phyloP scores from a whole-genome alignment of 1,140 invertebrate species.

The Goniozus legneri region DNA sequence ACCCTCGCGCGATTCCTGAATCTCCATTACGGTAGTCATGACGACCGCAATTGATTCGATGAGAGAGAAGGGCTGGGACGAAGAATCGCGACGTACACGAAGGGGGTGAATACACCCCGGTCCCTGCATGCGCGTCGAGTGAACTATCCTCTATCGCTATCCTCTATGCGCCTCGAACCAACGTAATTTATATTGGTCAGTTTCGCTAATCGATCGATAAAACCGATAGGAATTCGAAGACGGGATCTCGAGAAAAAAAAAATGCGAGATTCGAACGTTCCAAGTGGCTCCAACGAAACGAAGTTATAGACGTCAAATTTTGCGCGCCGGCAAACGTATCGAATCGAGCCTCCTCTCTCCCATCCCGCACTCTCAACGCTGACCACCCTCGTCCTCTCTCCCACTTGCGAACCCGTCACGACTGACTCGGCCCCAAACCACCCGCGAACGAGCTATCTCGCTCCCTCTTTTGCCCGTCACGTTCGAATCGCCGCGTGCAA shows the following conservation, averaged over 20 bases:
- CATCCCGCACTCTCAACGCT: neutral
- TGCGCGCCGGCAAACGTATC: neutral
- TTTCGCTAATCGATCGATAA: too few species aligned
- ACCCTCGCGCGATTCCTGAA: slow-evolving; percentile 41
- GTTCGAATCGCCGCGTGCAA: slow-evolving; percentile 31
- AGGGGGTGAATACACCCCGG: too few species aligned
- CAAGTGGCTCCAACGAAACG: too few species aligned
- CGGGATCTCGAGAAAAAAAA: slow-evolving; percentile 21
- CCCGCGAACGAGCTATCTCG: neutral
- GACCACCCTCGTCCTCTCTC: neutral
- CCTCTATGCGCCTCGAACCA: too few species aligned
- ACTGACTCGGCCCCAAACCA: slow-evolving; percentile 17
- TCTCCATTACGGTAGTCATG: slow-evolving; percentile 54
- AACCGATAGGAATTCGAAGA: slow-evolving; percentile 19
- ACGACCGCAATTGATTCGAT: slow-evolving; percentile 53
- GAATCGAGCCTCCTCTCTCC: slow-evolving; percentile 19
- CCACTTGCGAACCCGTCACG: slow-evolving; percentile 12
- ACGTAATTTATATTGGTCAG: too few species aligned
- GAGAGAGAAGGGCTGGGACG: slow-evolving; percentile 29
- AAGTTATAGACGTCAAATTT: too few species aligned
- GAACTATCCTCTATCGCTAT: too few species aligned
- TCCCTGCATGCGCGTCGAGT: too few species aligned
- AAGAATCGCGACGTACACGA: too few species aligned
- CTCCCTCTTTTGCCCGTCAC: slow-evolving; percentile 20
- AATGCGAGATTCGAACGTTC: too few species aligned